phyloP scores from a whole-genome alignment of 1,140 invertebrate species.

The Ectropis grisescens region DNA sequence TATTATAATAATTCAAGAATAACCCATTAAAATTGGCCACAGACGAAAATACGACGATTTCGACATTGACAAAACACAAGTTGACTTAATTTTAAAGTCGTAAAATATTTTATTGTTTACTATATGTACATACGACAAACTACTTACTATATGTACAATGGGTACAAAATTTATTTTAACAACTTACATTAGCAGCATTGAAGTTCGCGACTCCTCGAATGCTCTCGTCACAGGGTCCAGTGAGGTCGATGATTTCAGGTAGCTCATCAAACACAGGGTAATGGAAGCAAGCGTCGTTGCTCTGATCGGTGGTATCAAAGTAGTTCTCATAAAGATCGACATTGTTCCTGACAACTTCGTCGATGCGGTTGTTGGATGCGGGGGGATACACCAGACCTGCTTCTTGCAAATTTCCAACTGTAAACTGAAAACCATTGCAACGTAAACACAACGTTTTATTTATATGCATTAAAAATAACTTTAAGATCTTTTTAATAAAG shows the following conservation, averaged over 20 bases:
- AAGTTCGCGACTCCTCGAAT: conserved; percentile 38
- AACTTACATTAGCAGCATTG: conserved; percentile 27
- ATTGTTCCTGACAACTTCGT: conserved; percentile 22
- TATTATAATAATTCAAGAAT: conserved; percentile 1
- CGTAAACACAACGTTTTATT: too few species aligned
- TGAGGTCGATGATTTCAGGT: conserved; percentile 21
- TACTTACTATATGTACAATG: too few species aligned
- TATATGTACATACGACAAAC: too few species aligned
- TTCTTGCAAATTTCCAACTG: conserved; percentile 50
- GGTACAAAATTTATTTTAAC: not conserved
- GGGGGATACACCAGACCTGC: conserved; percentile 21
- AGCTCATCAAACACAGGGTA: conserved; percentile 34
- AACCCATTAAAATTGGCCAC: not conserved
- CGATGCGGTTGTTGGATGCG: conserved; percentile 20
- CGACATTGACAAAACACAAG: too few species aligned
- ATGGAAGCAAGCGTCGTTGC: conserved; percentile 38
- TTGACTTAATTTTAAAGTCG: not conserved
- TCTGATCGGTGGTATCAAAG: conserved; percentile 35
- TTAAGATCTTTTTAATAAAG: too few species aligned
- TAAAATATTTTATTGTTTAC: not conserved
- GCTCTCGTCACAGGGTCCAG: conserved; percentile 32
- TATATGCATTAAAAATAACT: too few species aligned
- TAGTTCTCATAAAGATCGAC: conserved; percentile 34
- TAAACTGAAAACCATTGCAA: conserved; percentile 33
- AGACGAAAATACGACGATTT: too few species aligned